Conservation (phyloP, 2,113 vertebrate species). For the Pachyramphus minor region DNA sequence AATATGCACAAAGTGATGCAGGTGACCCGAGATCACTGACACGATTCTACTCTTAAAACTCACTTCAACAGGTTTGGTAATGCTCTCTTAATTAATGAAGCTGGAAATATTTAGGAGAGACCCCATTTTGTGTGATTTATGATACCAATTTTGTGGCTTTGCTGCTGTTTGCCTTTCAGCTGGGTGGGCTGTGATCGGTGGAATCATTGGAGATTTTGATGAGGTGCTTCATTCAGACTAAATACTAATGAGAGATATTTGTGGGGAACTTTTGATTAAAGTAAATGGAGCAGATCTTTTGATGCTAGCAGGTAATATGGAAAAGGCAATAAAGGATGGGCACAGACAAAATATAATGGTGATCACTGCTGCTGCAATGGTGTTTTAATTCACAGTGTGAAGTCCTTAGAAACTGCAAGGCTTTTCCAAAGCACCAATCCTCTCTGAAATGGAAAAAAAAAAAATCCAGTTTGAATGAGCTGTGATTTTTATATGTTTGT, state of each 20-base stretch:
- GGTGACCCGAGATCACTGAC: not conserved
- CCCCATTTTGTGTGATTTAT: constrained; percentile 46
- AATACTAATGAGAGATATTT: constrained; percentile 23
- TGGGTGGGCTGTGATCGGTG: not conserved
- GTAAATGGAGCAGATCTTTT: constrained; percentile 44
- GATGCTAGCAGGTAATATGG: not conserved
- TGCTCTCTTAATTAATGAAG: constrained; percentile 2
- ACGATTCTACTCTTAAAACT: not conserved
- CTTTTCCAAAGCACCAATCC: not conserved
- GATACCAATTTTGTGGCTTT: not conserved
- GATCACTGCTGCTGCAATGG: not conserved
- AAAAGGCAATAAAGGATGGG: constrained; percentile 10
- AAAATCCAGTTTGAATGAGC: not conserved
- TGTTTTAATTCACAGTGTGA: not conserved
- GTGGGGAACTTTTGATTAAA: constrained; percentile 28
- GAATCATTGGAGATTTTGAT: constrained; percentile 4
- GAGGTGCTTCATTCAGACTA: constrained; percentile 33
- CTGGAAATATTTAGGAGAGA: constrained; percentile 49
- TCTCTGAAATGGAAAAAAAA: not conserved
- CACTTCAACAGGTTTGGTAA: not conserved
- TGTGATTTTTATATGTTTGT: not conserved
- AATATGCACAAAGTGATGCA: not conserved
- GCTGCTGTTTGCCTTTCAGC: constrained; percentile 29
- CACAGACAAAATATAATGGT: not conserved
- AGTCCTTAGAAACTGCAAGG: not conserved